Conservation (phyloP, 2,888 invertebrate genomes). For the Ectemnius lituratus region DNA sequence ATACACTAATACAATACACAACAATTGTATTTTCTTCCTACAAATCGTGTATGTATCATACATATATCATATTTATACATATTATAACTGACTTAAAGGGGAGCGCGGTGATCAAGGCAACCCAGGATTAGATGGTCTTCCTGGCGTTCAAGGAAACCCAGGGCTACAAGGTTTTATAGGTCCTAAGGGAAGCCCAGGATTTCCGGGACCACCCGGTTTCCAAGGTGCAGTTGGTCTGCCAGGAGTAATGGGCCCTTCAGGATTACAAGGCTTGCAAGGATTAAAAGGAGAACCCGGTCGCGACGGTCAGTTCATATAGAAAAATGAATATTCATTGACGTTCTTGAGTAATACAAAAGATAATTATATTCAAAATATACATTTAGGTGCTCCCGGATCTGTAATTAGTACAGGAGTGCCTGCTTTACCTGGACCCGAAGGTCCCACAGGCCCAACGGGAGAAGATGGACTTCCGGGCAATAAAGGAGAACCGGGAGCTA, state of each 20-base stretch:
- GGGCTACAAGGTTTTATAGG: constrained; percentile 71
- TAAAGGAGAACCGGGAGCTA: constrained; percentile 84
- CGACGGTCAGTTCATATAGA: constrained; percentile 45
- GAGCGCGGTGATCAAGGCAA: constrained; percentile 71
- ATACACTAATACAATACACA: no score
- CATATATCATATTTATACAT: background rate
- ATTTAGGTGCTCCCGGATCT: constrained; percentile 72
- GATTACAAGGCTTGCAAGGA: constrained; percentile 67
- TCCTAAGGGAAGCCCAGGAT: constrained; percentile 65
- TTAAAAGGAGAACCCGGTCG: constrained; percentile 54
- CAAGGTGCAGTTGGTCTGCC: constrained; percentile 49
- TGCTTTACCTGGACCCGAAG: constrained; percentile 83
- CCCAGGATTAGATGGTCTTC: constrained; percentile 71
- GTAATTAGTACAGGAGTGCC: constrained; percentile 70
- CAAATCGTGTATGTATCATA: no score
- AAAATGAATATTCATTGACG: no score
- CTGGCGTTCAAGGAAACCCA: constrained; percentile 70
- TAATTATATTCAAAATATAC: background rate
- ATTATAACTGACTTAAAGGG: constrained; percentile 53
- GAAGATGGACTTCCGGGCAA: constrained; percentile 87
- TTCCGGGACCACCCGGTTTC: constrained; percentile 73
- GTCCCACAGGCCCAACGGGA: constrained; percentile 83
- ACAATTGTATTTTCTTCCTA: background rate
- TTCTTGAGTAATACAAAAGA: background rate
- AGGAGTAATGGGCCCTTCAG: constrained; percentile 62